phyloP scores from a whole-genome alignment of 2,888 invertebrate genomes.

The Apantesis nais region DNA sequence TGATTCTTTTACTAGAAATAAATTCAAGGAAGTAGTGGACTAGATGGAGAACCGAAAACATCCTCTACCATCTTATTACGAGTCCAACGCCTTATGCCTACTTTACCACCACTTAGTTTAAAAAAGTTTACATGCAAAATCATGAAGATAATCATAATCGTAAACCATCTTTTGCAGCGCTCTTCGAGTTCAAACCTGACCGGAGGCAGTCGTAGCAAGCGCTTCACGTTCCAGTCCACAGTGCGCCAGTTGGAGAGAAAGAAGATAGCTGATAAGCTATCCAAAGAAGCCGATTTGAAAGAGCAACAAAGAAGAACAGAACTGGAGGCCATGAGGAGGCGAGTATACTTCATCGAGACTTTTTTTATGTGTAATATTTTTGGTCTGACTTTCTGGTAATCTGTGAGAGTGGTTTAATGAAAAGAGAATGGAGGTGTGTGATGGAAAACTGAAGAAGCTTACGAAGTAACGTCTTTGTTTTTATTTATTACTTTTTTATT shows the following conservation, averaged over 20 bases:
- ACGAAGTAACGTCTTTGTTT: too few relatives aligned
- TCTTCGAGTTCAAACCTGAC: slow-evolving; percentile 51
- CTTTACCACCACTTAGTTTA: not conserved
- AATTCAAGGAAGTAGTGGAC: not conserved
- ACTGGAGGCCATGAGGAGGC: slow-evolving; percentile 92
- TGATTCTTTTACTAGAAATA: not conserved
- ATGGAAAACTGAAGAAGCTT: too few relatives aligned
- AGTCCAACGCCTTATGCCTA: not conserved
- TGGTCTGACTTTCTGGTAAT: too few relatives aligned
- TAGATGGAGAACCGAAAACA: not conserved
- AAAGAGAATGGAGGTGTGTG: too few relatives aligned
- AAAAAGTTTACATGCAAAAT: too few relatives aligned
- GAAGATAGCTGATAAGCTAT: slow-evolving; percentile 90
- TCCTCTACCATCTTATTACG: too few relatives aligned
- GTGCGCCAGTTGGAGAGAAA: slow-evolving; percentile 92
- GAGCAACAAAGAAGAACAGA: slow-evolving; percentile 91
- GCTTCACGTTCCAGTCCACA: slow-evolving; percentile 94
- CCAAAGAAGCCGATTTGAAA: slow-evolving; percentile 91
- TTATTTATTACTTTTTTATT: too few relatives aligned
- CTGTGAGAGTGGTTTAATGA: too few relatives aligned
- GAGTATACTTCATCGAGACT: not conserved
- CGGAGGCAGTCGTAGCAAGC: slow-evolving; percentile 77
- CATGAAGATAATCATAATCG: not conserved
- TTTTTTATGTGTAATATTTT: too few relatives aligned
- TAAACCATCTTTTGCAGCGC: slow-evolving; percentile 60